Evolutionary conservation across 1,140 invertebrate species (phyloP).

Genomic region (Cydia splendana): DNA sequence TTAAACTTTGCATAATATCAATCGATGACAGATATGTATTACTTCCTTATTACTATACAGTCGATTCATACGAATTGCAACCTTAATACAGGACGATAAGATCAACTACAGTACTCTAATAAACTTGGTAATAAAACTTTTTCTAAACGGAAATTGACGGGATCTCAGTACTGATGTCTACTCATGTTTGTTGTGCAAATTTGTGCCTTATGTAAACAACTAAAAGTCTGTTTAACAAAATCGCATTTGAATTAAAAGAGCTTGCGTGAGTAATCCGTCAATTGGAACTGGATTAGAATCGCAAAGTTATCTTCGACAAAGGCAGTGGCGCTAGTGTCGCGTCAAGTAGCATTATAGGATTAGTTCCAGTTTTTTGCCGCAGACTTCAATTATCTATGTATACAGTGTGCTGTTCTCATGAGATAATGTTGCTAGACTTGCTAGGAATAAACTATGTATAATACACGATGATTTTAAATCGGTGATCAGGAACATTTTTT

Average conservation of each 20-base stretch:
- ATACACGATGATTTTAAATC: too few relatives aligned
- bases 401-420: background rate
- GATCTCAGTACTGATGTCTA: background rate
- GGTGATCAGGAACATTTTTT: too few relatives aligned
- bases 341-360: background rate
- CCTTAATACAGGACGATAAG: background rate
- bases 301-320: background rate
- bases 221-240: background rate
- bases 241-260: background rate
- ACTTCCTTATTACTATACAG: background rate
- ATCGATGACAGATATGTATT: constrained; percentile 10
- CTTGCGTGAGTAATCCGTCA: constrained; percentile 1
- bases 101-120: background rate
- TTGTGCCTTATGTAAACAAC: background rate
- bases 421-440: background rate
- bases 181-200: background rate
- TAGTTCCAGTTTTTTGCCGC: background rate
- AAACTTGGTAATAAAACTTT: background rate
- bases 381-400: background rate
- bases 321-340: background rate
- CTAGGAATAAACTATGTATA: too few relatives aligned
- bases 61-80: background rate
- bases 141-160: background rate
- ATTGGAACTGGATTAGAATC: background rate
- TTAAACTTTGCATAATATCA: background rate